These are phyloP conservation scores for Ptychodera flava DNA, from an alignment of 35 echinoderm and acorn worm species.

Conservation along the genomic window DNA sequence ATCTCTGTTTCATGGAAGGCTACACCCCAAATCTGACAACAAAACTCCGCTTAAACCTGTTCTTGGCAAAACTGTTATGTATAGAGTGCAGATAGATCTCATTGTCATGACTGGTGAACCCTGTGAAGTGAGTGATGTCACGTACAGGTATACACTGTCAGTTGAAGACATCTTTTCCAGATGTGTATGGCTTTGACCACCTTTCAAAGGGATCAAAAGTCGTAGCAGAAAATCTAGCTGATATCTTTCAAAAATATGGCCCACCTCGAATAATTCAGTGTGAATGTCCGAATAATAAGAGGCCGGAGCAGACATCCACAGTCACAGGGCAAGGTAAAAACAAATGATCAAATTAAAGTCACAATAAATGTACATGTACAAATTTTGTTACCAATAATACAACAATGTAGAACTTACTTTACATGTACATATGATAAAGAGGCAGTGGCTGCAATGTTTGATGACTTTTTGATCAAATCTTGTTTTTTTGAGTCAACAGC, in stretches of 20 bases:
- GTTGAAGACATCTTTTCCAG: conserved; percentile 14
- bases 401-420: too few species aligned
- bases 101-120: conserved; percentile 17
- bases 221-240: conserved; percentile 8
- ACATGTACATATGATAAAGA: too few species aligned
- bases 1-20: too few species aligned
- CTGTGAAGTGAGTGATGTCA: too few species aligned
- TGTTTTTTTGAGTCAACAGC: too few species aligned
- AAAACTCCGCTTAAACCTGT: neutral
- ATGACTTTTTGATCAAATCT: too few species aligned
- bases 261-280: conserved; percentile 14
- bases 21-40: conserved; percentile 15
- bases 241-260: conserved; percentile 12
- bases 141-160: conserved; percentile 14
- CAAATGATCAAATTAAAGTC: too few species aligned
- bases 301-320: too few species aligned
- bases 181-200: conserved; percentile 14
- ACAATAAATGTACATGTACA: too few species aligned
- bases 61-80: neutral
- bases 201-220: neutral
- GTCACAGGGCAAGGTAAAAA: too few species aligned
- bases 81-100: conserved; percentile 16
- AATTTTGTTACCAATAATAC: too few species aligned
- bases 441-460: too few species aligned
- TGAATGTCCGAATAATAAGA: conserved; percentile 3